Conservation (phyloP, 2,888 invertebrate species). For the Parthenolecanium corni region DNA sequence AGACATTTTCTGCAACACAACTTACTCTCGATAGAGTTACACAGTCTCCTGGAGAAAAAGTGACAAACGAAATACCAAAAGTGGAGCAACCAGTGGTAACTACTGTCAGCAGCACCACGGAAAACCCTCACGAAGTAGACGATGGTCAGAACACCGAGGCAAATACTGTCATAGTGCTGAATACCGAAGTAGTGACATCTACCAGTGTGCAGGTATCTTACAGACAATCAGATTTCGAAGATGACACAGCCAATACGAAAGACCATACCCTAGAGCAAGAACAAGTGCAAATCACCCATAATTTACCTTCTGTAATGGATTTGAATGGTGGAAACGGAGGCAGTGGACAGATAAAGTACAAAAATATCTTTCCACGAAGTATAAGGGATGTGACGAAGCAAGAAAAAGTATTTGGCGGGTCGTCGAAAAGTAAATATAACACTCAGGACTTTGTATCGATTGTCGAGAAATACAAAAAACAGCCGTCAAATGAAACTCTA, state of each 20-base stretch:
- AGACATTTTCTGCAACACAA: too few relatives aligned
- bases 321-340: not conserved
- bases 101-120: not conserved
- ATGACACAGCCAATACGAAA: not conserved
- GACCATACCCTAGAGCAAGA: not conserved
- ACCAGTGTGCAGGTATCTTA: slow-evolving; percentile 30
- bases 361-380: slow-evolving; percentile 19
- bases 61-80: too few relatives aligned
- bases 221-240: slow-evolving; percentile 5
- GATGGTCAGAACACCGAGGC: not conserved
- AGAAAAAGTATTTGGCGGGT: not conserved
- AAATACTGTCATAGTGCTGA: slow-evolving; percentile 21
- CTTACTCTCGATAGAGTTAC: too few relatives aligned
- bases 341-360: not conserved
- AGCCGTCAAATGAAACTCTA: slow-evolving; percentile 26
- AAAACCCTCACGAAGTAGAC: not conserved
- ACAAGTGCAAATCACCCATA: slow-evolving; percentile 5
- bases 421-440: not conserved
- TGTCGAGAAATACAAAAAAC: slow-evolving; percentile 23
- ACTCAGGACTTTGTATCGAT: not conserved
- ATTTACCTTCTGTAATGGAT: not conserved
- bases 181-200: slow-evolving; percentile 31
- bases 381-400: slow-evolving; percentile 2
- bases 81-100: not conserved
- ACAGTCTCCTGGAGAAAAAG: too few relatives aligned